Base-by-base conservation (phyloP, 2,797 vertebrate genomes). In the Sciaenops ocellatus region DNA sequence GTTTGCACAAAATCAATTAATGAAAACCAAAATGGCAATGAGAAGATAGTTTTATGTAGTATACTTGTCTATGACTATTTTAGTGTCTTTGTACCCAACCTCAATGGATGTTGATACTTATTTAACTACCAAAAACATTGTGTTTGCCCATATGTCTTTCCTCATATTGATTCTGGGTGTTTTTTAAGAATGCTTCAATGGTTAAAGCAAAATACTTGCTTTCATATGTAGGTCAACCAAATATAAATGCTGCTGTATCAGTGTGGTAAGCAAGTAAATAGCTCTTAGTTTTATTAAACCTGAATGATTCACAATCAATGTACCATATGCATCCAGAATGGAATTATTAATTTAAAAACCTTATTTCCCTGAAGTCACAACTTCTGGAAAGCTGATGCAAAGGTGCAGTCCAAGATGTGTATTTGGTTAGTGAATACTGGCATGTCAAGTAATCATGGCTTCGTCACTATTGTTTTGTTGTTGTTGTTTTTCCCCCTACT, bases 231-330 rank as follows among this genome's bases (percentile, higher is more conserved):
- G 24, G 7, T 69, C 38, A 76, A 46, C 16, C 2, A 2, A 54
- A 47, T 62, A 62, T 41, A 69, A 52, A 26, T 62, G 38, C 26
- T 26, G 11, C 22, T n/a, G 17, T 48, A 63, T 69, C 17, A 34
- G 38, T 26, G 6, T 0, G 5, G 11, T 55, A 15, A 18, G 24
- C 42, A 17, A 42, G 51, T 57, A 62, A 69, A 44, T 67, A 17
- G 22, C 12, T 13, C 34, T 41, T 4, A 5, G 52, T 44, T 61
- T 68, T 46, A 69, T 47, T 61, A 48, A 26, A 28, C 22, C 50
- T 46, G 28, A 73, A 64, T 56, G 26, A 73, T 44, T 18, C 54
- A 3, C 20, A 50, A 50, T 60, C 47, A 28, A 11, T 63, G 24
- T 16, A 60, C 1, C 30, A 24, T 13, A 71, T 20, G 46, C 18